phyloP scores from a whole-genome alignment of 2,888 invertebrate species.

The Aleiodes testaceus region DNA sequence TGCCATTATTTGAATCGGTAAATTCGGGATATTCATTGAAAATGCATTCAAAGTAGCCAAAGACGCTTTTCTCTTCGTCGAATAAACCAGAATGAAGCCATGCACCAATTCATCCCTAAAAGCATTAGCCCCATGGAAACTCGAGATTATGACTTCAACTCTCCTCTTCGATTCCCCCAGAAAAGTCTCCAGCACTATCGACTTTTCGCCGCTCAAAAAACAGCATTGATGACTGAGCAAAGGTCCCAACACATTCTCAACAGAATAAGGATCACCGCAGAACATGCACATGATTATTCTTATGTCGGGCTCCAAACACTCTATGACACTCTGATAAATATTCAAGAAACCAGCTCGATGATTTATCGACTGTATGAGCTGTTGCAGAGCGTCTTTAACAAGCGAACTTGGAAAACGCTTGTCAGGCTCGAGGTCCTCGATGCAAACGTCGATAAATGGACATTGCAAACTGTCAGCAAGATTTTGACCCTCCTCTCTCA shows the following conservation, averaged over 20 bases:
- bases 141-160: constrained; percentile 93
- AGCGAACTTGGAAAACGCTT: constrained; percentile 79
- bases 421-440: constrained; percentile 74
- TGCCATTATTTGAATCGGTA: constrained; percentile 95
- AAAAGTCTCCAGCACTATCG: constrained; percentile 93
- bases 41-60: constrained; percentile 93
- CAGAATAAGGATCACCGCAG: constrained; percentile 94
- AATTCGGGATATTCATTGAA: constrained; percentile 92
- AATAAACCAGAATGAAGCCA: constrained; percentile 95
- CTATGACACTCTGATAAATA: constrained; percentile 83
- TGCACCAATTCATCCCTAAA: constrained; percentile 94
- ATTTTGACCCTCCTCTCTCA: constrained; percentile 92
- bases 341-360: constrained; percentile 84
- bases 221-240: constrained; percentile 90
- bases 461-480: constrained; percentile 91
- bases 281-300: constrained; percentile 96
- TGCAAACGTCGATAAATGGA: constrained; percentile 87
- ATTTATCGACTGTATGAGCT: constrained; percentile 84
- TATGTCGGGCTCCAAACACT: constrained; percentile 88
- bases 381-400: constrained; percentile 83
- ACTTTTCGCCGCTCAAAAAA: constrained; percentile 88
- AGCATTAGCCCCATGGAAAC: constrained; percentile 95
- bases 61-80: constrained; percentile 95
- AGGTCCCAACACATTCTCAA: constrained; percentile 91
- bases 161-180: constrained; percentile 92